Evolutionary conservation across 2,113 vertebrate genomes (phyloP).

Genomic region (Regulus satrapa): DNA sequence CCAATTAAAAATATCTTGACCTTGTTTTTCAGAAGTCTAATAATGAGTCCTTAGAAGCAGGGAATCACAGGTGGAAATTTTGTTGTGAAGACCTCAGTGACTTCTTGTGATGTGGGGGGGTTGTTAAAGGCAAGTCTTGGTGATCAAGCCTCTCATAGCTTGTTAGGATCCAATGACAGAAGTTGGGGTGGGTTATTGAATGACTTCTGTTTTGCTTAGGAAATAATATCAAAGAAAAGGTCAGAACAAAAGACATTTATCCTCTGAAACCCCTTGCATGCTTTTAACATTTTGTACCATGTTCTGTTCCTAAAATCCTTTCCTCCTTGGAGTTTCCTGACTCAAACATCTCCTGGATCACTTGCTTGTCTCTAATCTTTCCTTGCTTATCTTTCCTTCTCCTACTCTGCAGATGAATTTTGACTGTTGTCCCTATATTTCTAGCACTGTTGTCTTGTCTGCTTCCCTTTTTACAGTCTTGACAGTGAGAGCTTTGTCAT

Average conservation of each 20-base stretch:
- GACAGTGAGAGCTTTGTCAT: not conserved
- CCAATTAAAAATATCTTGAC: not conserved
- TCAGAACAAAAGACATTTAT: slow-evolving; percentile 16
- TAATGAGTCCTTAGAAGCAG: not conserved
- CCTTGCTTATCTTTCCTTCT: not conserved
- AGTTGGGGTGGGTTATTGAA: not conserved
- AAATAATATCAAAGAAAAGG: slow-evolving; percentile 5
- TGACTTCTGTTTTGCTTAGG: not conserved
- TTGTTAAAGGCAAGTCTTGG: not conserved
- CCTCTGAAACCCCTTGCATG: not conserved
- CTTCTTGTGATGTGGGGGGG: accelerated
- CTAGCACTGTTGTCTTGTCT: accelerated
- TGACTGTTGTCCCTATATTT: not conserved
- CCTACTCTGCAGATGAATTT: not conserved
- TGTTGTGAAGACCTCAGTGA: not conserved
- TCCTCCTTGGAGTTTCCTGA: not conserved
- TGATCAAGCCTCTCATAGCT: not conserved
- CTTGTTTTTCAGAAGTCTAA: not conserved
- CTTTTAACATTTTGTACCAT: not conserved
- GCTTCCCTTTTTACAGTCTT: not conserved
- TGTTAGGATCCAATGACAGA: not conserved
- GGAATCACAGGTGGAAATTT: not conserved
- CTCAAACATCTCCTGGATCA: not conserved
- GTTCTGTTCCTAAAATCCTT: not conserved
- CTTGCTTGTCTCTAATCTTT: not conserved